Evolutionary conservation across 2,797 vertebrate species (phyloP).

Genomic region (Falco cherrug): DNA sequence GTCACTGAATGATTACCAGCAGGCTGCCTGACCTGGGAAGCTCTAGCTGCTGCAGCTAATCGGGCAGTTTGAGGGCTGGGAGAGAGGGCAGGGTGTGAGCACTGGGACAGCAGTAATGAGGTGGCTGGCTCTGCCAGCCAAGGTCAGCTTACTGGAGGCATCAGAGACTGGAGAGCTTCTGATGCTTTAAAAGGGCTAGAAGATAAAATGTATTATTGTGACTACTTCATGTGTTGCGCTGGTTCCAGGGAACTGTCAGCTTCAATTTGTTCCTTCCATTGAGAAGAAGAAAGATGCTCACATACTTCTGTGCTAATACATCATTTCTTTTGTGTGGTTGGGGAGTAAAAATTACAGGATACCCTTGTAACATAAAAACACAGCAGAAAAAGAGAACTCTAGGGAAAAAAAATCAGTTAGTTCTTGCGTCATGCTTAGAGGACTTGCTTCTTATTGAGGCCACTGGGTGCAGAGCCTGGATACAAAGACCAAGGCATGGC

Average conservation of each 20-base stretch:
- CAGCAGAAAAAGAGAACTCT: neutral
- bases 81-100: conserved; percentile 7
- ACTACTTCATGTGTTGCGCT: conserved; percentile 5
- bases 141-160: conserved; percentile 52
- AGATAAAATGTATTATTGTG: conserved; percentile 41
- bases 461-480: neutral
- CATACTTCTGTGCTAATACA: neutral
- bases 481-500: neutral
- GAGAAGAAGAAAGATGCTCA: conserved; percentile 1
- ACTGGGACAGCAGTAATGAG: conserved; percentile 46
- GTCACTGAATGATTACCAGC: neutral
- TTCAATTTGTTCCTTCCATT: conserved; percentile 55
- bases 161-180: conserved; percentile 12
- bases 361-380: neutral
- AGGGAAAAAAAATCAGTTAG: neutral
- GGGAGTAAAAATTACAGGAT: neutral
- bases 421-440: neutral
- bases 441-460: neutral
- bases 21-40: neutral
- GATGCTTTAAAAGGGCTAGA: conserved; percentile 18
- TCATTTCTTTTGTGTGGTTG: conserved; percentile 5
- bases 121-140: neutral
- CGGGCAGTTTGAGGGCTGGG: neutral
- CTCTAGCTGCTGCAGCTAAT: neutral
- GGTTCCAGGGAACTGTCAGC: conserved; percentile 63